Base-by-base conservation (phyloP, 2,113 vertebrate species). In the Callospermophilus lateralis region DNA sequence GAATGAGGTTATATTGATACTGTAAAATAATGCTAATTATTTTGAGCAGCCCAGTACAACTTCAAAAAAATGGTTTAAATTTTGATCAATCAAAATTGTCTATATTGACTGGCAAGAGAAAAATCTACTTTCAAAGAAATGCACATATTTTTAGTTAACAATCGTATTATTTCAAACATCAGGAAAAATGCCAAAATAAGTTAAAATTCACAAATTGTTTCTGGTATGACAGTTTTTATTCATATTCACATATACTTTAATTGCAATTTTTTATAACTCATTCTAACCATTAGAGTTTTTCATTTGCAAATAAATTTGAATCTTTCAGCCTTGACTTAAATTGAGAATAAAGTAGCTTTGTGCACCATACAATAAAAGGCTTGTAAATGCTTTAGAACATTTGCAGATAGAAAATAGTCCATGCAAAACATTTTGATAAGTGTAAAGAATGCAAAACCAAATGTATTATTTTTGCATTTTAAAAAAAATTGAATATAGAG, bases 231-330 rank as follows among this genome's bases (percentile, higher is more conserved):
- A 91, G 15, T 89, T 91, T 95, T 81, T 17, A 79, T 37, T 90
- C 26, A 58, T 85, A 95, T 84, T 87, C 65, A 90, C 79, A 87
- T 79, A 37, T 26, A 65, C 22, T 94, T 83, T 85, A 93, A 94
- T 74, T 65, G 4, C 48, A 93, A 94, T 19, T 95, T n/a, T 95
- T 89, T 83, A 73, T 67, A 90, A 88, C 63, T 93, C 68, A 70
- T 89, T 95, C 61, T 53, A 90, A 85, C 26, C 34, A 55, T 61
- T 32, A 86, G 42, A 73, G 53, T 12, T 89, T 96, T 95, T 86
- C 67, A 97, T 95, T 95, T 97, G 68, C 77, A 96, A 93, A 94
- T 96, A 97, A 93, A 97, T 95, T 94, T 87, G 48, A 93, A 55
- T 84, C 90, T 90, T 97, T 95, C 79, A 92, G 37, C n/a, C 85